These are phyloP conservation scores for Elaphurus davidianus DNA, from an alignment of 2,113 vertebrate genomes.

Conservation along the genomic window DNA sequence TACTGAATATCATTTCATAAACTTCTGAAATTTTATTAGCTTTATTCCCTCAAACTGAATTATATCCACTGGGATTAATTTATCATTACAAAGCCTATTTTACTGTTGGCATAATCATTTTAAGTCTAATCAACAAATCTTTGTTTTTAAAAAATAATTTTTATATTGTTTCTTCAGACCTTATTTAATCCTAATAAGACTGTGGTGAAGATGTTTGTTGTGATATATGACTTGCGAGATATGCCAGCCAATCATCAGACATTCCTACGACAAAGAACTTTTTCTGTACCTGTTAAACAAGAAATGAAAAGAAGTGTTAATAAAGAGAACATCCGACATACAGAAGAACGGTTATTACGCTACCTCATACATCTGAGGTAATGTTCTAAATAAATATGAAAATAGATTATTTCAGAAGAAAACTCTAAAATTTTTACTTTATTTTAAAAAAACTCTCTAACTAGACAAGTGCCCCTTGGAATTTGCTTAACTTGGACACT, in stretches of 20 bases:
- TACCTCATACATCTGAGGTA: conserved; percentile 99
- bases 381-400: conserved; percentile 11
- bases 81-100: not conserved
- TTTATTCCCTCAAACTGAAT: conserved; percentile 7
- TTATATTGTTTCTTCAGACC: conserved; percentile 87
- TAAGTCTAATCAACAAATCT: not conserved
- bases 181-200: conserved; percentile 99
- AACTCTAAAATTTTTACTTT: not conserved
- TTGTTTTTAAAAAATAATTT: conserved; percentile 33
- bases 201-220: conserved; percentile 99
- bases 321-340: conserved; percentile 86
- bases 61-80: not conserved
- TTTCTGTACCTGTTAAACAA: conserved; percentile 96
- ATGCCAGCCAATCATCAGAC: conserved; percentile 99
- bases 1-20: conserved; percentile 6
- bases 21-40: conserved; percentile 14
- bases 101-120: not conserved
- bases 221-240: conserved; percentile 96
- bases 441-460: not conserved
- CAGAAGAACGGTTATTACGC: conserved; percentile 93
- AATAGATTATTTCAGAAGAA: not conserved
- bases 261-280: conserved; percentile 99
- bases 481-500: not conserved
- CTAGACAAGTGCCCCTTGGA: not conserved
- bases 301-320: conserved; percentile 87